Evolutionary conservation across 2,113 vertebrate species (phyloP), one percentile per base, ranked within the genome.

Genomic region (Mus spicilegus): DNA sequence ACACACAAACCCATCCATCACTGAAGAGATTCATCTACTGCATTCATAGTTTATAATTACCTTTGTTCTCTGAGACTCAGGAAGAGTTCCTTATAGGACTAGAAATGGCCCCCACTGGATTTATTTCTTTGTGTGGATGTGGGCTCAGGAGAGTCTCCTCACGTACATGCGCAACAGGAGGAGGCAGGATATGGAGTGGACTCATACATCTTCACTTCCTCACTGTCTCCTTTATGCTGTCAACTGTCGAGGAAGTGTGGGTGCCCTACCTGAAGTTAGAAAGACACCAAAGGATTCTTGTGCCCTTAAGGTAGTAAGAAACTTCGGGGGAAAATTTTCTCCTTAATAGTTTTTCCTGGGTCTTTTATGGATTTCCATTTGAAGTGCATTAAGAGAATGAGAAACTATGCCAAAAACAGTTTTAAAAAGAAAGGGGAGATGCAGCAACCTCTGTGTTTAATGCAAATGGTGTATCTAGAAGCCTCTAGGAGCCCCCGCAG

Each of bases 321-420:
- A 0, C 58, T 54, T 39, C 14, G 54, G 51, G 51, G 80, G n/a
- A 42, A 89, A 87, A 10, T 2, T 72, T 61, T n/a, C 49, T 65
- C 61, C 39, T 86, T 49, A 67, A 17, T 42, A 30, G 7, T 26
- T 84, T 30, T 42, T 63, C 24, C n/a, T 42, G 24, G 24, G 7
- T 26, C 58, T 42, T 26, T 63, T 30, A 28, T 26, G 26, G 16
- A 63, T 63, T 81, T 65, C 14, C 39, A 65, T 87, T 72, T 70
- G 76, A 93, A 89, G 54, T 69, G 54, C 75, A 90, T 73, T 2
- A 72, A 58, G 33, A 73, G 89, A 87, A 63, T 46, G 87, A 95
- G 28, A 65, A 89, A 36, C 36, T 33, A 65, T 89, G n/a, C 19
- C 78, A 67, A 91, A 91, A 91, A 76, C 2, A 54, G 20, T 82